Conservation (phyloP, 1,140 invertebrate species). For the Eueides isabella region DNA sequence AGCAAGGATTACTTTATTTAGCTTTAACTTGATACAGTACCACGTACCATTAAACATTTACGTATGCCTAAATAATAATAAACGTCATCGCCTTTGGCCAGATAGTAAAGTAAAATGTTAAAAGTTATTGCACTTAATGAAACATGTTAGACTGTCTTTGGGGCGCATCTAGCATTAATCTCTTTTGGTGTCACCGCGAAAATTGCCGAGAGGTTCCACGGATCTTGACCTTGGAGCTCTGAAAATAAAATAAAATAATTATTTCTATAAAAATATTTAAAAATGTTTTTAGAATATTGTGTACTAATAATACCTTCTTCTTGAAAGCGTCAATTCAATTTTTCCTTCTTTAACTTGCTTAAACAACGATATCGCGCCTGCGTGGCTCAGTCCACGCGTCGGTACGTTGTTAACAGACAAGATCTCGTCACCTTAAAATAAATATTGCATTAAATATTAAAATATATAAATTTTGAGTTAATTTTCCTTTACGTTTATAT, state of each 20-base stretch:
- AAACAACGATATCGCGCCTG: constrained; percentile 94
- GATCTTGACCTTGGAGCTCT: constrained; percentile 83
- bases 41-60: constrained; percentile 48
- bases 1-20: constrained; percentile 39
- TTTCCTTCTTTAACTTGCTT: constrained; percentile 94
- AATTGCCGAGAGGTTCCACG: constrained; percentile 79
- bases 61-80: constrained; percentile 43
- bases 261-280: constrained; percentile 3
- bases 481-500: neutral
- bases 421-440: constrained; percentile 93
- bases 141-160: constrained; percentile 58
- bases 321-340: constrained; percentile 91
- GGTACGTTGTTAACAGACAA: constrained; percentile 92
- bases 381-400: constrained; percentile 92
- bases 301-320: constrained; percentile 83
- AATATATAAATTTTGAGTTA: no score
- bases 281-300: constrained; percentile 5
- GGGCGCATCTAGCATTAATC: constrained; percentile 56
- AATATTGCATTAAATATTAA: neutral
- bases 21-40: constrained; percentile 45
- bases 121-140: constrained; percentile 71
- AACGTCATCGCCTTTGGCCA: constrained; percentile 71
- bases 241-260: constrained; percentile 48
- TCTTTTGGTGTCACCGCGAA: constrained; percentile 68
- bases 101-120: constrained; percentile 54